Evolutionary conservation across 2,888 invertebrate genomes (phyloP).

Genomic region (Luffia ferchaultella): DNA sequence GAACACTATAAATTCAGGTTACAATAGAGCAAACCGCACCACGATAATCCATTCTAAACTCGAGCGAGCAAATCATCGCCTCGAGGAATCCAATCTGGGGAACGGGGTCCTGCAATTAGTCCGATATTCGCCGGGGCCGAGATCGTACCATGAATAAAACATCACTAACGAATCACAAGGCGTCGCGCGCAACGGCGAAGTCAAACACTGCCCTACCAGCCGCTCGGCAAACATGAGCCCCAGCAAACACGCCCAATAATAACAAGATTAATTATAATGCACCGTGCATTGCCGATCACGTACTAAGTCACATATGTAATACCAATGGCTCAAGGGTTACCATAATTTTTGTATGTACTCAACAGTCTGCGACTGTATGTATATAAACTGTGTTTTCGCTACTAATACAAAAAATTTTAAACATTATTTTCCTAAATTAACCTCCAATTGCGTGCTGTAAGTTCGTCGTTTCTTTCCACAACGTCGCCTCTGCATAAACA

Average conservation of each 20-base stretch:
- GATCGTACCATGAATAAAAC: slow-evolving; percentile 58
- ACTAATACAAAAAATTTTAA: too few species aligned
- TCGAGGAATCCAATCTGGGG: slow-evolving; percentile 30
- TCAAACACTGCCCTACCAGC: slow-evolving; percentile 14
- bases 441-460: too few species aligned
- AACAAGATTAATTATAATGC: slow-evolving; percentile 39
- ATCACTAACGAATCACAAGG: slow-evolving; percentile 43
- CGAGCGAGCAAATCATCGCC: slow-evolving; percentile 2
- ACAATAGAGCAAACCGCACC: background rate
- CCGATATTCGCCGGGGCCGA: slow-evolving; percentile 46
- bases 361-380: too few species aligned
- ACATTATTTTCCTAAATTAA: too few species aligned
- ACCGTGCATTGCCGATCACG: background rate
- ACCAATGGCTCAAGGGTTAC: too few species aligned
- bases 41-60: background rate
- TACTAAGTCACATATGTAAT: too few species aligned
- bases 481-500: too few species aligned
- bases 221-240: slow-evolving; percentile 17
- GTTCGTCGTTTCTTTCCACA: too few species aligned
- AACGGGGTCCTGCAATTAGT: slow-evolving; percentile 53
- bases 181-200: slow-evolving; percentile 4
- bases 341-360: too few species aligned
- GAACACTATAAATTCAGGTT: slow-evolving; percentile 3
- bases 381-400: too few species aligned
- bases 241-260: slow-evolving; percentile 28